These are phyloP conservation scores for Trogon surrucura DNA, from an alignment of 2,113 vertebrate genomes.

Conservation along the genomic window DNA sequence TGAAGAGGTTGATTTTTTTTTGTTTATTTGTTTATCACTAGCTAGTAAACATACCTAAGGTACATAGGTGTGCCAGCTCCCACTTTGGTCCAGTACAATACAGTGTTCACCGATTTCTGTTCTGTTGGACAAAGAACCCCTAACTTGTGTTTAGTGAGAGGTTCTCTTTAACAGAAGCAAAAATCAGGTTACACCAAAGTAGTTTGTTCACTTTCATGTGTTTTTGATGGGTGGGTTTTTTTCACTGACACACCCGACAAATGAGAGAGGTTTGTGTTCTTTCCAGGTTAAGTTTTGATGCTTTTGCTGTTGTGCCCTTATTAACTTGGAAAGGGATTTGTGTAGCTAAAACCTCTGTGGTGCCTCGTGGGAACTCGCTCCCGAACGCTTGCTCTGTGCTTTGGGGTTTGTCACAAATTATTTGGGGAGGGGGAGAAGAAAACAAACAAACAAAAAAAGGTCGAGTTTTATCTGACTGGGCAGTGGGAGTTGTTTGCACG, in stretches of 20 bases:
- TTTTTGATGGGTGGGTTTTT: not conserved
- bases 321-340: not conserved
- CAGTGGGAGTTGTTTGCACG: no score
- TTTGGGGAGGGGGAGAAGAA: no score
- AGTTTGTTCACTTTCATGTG: rapidly evolving
- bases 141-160: not conserved
- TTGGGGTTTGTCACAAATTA: no score
- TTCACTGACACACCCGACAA: rapidly evolving
- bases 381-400: rapidly evolving
- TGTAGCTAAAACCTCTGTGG: rapidly evolving
- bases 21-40: no score
- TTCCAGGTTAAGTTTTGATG: no score
- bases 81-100: not conserved
- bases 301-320: rapidly evolving
- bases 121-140: not conserved
- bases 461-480: not conserved
- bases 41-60: not conserved
- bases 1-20: not conserved
- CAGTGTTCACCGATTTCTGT: rapidly evolving
- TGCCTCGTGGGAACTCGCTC: not conserved
- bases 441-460: not conserved
- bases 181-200: not conserved
- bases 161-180: not conserved
- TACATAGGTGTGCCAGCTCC: not conserved
- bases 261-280: not conserved